These are phyloP conservation scores for Andrena bicolor DNA, from an alignment of 2,888 invertebrate genomes.

Conservation along the genomic window DNA sequence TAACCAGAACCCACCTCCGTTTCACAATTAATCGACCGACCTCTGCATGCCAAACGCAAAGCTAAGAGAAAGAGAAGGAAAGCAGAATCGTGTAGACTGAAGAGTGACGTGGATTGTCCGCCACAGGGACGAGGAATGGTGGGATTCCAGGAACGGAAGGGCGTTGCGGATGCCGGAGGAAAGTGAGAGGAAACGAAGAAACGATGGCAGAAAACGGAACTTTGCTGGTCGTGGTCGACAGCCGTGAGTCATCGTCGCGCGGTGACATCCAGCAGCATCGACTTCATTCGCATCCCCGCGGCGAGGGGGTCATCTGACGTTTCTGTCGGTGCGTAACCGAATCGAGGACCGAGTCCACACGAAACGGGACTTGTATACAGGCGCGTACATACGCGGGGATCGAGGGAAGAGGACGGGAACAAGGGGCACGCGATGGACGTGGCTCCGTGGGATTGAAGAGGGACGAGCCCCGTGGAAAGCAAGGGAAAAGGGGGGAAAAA, in stretches of 20 bases:
- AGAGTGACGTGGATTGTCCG: slow-evolving; percentile 25
- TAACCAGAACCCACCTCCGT: too few relatives aligned
- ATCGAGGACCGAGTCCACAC: neutral
- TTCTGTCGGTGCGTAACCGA: slow-evolving; percentile 22
- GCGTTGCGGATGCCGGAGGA: slow-evolving; percentile 41
- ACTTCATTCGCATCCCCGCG: slow-evolving; percentile 50
- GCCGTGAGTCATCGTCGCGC: slow-evolving; percentile 52
- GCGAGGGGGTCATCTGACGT: neutral
- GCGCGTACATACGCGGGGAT: neutral
- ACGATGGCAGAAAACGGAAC: slow-evolving; percentile 53
- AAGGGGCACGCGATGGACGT: neutral
- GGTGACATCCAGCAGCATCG: slow-evolving; percentile 73
- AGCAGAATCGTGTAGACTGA: neutral
- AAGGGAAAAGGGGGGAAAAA: neutral
- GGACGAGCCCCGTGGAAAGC: neutral
- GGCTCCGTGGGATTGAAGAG: neutral
- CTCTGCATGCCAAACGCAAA: neutral
- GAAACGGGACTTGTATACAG: neutral
- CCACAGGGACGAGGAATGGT: slow-evolving; percentile 43
- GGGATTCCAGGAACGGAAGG: slow-evolving; percentile 55
- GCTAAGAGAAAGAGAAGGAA: neutral
- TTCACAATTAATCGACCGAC: neutral
- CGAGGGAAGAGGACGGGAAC: neutral
- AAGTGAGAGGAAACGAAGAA: slow-evolving; percentile 57
- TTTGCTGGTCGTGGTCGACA: slow-evolving; percentile 44